Percentiles rank a stretch among this genome's conserved stretches.
Conservation (phyloP, 2,113 vertebrate genomes). For the Probosciger aterrimus region DNA sequence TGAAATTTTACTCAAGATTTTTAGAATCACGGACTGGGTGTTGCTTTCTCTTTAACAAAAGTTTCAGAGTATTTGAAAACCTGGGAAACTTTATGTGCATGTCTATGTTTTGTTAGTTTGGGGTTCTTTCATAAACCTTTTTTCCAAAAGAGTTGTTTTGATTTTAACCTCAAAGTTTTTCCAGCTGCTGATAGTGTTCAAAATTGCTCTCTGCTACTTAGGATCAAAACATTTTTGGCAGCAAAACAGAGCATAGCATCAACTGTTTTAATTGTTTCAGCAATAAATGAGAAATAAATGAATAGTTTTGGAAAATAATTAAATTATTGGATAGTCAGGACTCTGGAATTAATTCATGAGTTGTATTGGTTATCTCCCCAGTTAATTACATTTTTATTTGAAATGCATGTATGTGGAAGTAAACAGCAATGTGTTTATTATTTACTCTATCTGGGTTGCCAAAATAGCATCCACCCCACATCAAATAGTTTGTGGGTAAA, state of each 20-base stretch:
- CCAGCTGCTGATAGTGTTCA: background rate
- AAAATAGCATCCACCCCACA: background rate
- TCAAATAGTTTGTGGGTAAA: conserved; percentile 17
- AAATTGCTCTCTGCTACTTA: background rate
- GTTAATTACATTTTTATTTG: conserved; percentile 40
- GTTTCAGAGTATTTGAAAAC: background rate
- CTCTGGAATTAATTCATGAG: background rate
- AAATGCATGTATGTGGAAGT: background rate
- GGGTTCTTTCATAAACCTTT: background rate
- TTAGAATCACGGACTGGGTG: background rate
- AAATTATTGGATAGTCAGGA: background rate
- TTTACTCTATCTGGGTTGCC: background rate
- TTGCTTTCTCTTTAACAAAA: background rate
- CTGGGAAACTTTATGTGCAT: background rate
- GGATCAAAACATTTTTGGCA: background rate
- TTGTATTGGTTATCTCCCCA: background rate
- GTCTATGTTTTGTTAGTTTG: background rate
- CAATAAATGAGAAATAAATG: background rate
- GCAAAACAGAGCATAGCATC: background rate
- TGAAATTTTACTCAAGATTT: background rate
- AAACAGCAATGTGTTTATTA: background rate
- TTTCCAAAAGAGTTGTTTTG: background rate
- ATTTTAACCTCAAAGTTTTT: background rate
- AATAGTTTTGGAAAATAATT: background rate
- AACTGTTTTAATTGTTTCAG: background rate